Evolutionary conservation across 2,888 invertebrate species (phyloP).

Genomic region (Polydrusus tereticollis): DNA sequence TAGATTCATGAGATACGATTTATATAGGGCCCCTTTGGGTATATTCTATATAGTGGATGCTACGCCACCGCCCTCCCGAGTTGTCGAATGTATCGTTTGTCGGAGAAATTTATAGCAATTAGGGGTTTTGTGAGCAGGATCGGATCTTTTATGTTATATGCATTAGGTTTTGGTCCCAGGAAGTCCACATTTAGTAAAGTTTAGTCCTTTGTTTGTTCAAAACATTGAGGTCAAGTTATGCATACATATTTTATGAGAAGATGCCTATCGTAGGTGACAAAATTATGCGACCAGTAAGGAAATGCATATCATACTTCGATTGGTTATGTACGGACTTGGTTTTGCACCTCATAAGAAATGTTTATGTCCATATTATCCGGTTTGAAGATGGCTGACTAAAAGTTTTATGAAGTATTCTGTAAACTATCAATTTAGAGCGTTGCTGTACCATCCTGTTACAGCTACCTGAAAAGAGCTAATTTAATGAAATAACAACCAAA

Average conservation of each 20-base stretch:
- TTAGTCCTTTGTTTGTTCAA: background rate
- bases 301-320: no score
- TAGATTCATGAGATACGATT: constrained; percentile 64
- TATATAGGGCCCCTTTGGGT: constrained; percentile 53
- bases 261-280: no score
- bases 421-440: background rate
- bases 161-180: constrained; percentile 24
- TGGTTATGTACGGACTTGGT: no score
- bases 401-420: background rate
- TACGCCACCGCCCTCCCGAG: constrained; percentile 25
- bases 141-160: constrained; percentile 41
- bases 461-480: constrained; percentile 21
- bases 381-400: no score
- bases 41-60: constrained; percentile 44
- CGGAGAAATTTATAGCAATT: constrained; percentile 49
- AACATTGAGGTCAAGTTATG: no score
- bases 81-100: constrained; percentile 49
- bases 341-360: no score
- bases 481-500: constrained; percentile 29
- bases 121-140: constrained; percentile 42
- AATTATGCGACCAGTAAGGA: no score
- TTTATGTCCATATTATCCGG: no score
- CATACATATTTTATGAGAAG: no score
- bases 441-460: constrained; percentile 2
- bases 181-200: constrained; percentile 15